phyloP scores from a whole-genome alignment of 2,113 vertebrate genomes.

The Bos javanicus region DNA sequence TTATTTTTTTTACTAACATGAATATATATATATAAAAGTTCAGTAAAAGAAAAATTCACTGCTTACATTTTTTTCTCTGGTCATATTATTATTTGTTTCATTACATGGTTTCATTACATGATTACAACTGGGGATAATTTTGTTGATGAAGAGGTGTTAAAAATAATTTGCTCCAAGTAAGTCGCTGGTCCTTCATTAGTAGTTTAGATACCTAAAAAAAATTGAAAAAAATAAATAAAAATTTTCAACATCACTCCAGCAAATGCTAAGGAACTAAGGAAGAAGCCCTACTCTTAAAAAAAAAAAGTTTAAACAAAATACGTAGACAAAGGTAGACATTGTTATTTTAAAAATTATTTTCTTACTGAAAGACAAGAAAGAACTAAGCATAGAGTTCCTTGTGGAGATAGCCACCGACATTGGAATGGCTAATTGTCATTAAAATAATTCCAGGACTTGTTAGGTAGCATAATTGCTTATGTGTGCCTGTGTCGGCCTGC shows the following conservation, averaged over 20 bases:
- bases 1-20: not conserved
- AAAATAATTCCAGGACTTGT: not conserved
- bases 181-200: not conserved
- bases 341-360: constrained; percentile 3
- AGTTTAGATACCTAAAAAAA: not conserved
- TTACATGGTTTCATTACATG: not conserved
- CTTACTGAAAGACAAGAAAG: not conserved
- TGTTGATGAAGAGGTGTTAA: not conserved
- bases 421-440: not conserved
- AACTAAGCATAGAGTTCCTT: not conserved
- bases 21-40: not conserved
- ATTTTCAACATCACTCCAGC: not conserved
- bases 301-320: not conserved
- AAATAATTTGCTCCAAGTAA: not conserved
- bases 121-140: not conserved
- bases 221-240: not conserved
- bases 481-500: not conserved
- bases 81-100: not conserved
- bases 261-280: not conserved
- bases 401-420: not conserved
- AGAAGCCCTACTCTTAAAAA: not conserved
- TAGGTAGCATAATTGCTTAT: not conserved
- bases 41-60: not conserved
- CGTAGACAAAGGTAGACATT: not conserved
- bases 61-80: not conserved